phyloP scores from a whole-genome alignment of 2,888 invertebrate species.

The Sarcophaga caerulescens region DNA sequence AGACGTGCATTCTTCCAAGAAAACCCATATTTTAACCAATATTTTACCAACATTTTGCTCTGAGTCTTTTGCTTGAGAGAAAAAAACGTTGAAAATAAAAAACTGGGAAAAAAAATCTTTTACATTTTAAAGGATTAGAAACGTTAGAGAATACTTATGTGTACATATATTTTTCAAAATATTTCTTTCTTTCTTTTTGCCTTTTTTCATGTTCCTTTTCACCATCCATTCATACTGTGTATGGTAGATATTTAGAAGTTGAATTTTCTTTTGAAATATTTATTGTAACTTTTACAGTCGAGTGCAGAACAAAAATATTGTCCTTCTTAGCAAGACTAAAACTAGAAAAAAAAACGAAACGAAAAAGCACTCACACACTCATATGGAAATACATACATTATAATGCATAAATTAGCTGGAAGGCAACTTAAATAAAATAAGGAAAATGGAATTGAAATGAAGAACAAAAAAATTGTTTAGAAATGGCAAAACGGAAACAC shows the following conservation, averaged over 20 bases:
- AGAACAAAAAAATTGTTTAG: conserved; percentile 7
- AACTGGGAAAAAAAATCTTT: no score
- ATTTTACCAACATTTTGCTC: no score
- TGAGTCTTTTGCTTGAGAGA: no score
- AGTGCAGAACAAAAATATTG: conserved; percentile 26
- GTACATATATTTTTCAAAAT: no score
- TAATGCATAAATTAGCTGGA: conserved; percentile 48
- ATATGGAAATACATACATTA: not conserved
- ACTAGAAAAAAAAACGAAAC: conserved; percentile 15
- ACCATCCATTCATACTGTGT: not conserved
- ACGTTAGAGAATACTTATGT: not conserved
- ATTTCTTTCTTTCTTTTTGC: no score
- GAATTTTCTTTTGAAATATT: conserved; percentile 34
- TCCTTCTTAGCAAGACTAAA: not conserved
- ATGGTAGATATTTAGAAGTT: conserved; percentile 1
- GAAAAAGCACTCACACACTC: not conserved
- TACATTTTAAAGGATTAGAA: not conserved
- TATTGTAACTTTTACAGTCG: conserved; percentile 25
- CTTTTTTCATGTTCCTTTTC: not conserved
- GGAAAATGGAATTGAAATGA: conserved; percentile 7
- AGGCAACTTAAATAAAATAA: conserved; percentile 35
- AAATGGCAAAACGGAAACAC: not conserved
- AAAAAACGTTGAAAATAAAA: no score
- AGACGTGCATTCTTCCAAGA: no score
- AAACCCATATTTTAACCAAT: no score